Conservation (phyloP, 2,113 vertebrate genomes). For the Epinephelus fuscoguttatus region DNA sequence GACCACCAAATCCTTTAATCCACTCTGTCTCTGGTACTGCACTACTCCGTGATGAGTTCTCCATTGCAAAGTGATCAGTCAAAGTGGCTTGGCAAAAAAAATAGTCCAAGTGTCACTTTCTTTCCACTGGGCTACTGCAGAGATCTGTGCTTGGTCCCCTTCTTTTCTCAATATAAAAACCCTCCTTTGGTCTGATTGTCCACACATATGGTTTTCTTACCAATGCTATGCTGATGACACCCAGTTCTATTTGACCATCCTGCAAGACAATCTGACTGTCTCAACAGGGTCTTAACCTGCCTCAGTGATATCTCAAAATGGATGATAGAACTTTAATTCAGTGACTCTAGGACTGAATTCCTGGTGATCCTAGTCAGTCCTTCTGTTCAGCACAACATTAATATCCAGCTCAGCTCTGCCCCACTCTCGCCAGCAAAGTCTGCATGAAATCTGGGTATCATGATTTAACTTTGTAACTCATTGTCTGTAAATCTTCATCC, state of each 20-base stretch:
- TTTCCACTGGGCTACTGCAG: neutral
- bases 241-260: neutral
- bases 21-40: too few relatives aligned
- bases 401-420: neutral
- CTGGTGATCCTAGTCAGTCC: too few relatives aligned
- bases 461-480: too few relatives aligned
- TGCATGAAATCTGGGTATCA: neutral
- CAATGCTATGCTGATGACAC: neutral
- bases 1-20: neutral
- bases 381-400: neutral
- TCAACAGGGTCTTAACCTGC: neutral
- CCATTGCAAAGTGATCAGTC: neutral
- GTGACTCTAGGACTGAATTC: neutral
- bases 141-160: neutral
- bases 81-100: neutral
- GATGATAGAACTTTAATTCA: neutral
- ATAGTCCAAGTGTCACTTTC: neutral
- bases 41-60: neutral
- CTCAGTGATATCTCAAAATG: neutral
- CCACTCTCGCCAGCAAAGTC: neutral
- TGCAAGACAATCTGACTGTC: neutral
- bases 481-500: too few relatives aligned
- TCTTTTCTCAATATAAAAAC: neutral
- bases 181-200: neutral
- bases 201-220: neutral